Evolutionary conservation across 2,797 vertebrate genomes (phyloP).

Genomic region (Tokudaia tokunoshimensis): DNA sequence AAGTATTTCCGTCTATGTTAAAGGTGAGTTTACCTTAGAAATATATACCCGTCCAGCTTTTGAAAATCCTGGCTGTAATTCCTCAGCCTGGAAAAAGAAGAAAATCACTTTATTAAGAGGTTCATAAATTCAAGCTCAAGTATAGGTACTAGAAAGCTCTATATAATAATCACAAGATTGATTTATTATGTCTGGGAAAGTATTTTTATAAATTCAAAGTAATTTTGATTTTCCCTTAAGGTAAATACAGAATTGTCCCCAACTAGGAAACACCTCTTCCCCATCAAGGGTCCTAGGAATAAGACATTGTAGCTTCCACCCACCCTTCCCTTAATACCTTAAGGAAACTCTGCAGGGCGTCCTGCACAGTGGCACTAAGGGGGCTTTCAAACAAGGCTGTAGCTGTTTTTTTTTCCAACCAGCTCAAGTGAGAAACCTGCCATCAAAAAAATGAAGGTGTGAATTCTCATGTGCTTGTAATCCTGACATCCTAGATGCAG

Average conservation of each 20-base stretch:
- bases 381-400: constrained; percentile 92
- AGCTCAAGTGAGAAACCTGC: constrained; percentile 94
- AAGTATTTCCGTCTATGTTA: background rate
- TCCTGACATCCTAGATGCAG: background rate
- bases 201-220: background rate
- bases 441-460: constrained; percentile 42
- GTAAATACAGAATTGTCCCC: background rate
- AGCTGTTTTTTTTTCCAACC: constrained; percentile 95
- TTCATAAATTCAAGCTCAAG: constrained; percentile 21
- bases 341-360: constrained; percentile 95
- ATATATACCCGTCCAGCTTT: constrained; percentile 94
- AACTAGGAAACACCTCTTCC: background rate
- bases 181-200: background rate
- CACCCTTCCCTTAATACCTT: constrained; percentile 87
- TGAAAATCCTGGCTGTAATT: constrained; percentile 94
- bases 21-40: constrained; percentile 92
- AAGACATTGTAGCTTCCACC: background rate
- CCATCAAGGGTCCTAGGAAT: background rate
- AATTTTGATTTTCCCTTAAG: constrained; percentile 44
- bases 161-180: background rate
- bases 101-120: constrained; percentile 33
- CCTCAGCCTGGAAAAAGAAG: constrained; percentile 91
- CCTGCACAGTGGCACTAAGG: constrained; percentile 91
- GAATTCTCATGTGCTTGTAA: background rate
- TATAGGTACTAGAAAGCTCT: constrained; percentile 1